Base-by-base conservation (phyloP, 2,113 vertebrate genomes). In the Morone chrysops region DNA sequence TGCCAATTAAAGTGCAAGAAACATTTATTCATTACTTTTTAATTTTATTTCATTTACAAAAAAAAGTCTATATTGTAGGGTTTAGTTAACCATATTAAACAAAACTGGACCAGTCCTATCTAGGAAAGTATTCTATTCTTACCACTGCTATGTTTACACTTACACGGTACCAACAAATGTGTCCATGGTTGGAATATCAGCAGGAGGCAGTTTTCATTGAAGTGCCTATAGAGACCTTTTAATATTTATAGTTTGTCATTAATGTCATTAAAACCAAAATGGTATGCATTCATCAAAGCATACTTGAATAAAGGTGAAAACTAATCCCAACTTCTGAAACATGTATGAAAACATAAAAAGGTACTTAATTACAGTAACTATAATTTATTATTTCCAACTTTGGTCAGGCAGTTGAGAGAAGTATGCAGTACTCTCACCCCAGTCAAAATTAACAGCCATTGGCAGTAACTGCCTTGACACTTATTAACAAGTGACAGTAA, bases 401-500 rank as follows among this genome's bases (percentile, higher is more conserved):
- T 53, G 14, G 40, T 66, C 53, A 54, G 84, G 62, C 73, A 67
- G 54, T 57, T 70, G 40, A 75, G 75, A 57, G 72, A 62, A 72
- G 48, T 54, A 36, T 47, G 5, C 12, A 0, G 11, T 40, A 70
- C 81, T 83, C 63, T 60, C 62, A 80, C 63, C 69, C 50, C 43
- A 73, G 83, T 79, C 74, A 78, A 84, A 85, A 68, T 74, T 81
- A 77, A 61, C 41, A 75, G 79, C 71, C 76, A 70, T n/a, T 83
- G 83, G 78, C 63, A 75, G 62, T 68, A 56, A 87, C 74, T 80
- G 69, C 41, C 70, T 67, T 73, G 51, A 74, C 62, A 75, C 82
- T 87, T 86, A 89, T 89, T 91, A 90, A 80, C 54, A 82, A 91
- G 85, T 84, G 78, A 82, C 47, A 61, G 78, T 75, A 80, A 89